Evolutionary conservation across 2,113 vertebrate species (phyloP), one percentile per base, ranked within the genome.

Genomic region (Heterotilapia buettikoferi): DNA sequence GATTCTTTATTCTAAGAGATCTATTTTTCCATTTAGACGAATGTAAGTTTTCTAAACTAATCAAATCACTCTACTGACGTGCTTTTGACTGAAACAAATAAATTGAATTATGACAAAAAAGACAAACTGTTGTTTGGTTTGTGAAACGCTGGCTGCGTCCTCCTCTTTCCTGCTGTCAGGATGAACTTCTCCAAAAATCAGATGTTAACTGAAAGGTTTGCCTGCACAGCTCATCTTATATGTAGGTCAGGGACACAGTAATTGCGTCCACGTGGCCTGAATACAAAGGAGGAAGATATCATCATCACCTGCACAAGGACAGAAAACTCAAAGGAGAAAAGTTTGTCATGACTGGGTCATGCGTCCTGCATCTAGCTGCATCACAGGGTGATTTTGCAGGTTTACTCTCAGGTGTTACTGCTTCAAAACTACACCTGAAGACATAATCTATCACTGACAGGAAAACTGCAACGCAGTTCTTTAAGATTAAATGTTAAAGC

Each of bases 11-110:
- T 86, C 59, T 84, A 76, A 90, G 40, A 94, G 47, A 66, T 94
- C 90, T 95, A 95, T 95, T 96, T 96, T 96, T 94, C 84, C 83
- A 94, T 92, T 90, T 87, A 87, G 93, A 94, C 80, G 90, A 95
- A 94, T 92, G 93, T 95, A 92, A 56, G 84, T 95, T 92, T 96
- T 95, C 89, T 84, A 90, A 78, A 4, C 45, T 19, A 26, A 86
- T 78, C 14, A n/a, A 82, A 88, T 85, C 10, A 80, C 80, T 87
- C 83, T 91, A 84, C 82, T 84, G 3, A 59, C 36, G 43, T 90
- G 82, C 92, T 88, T 92, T 82, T 83, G 80, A 92, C 76, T 85
- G 43, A 91, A 78, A 76, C 12, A 85, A 92, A 91, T 89, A 33
- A 85, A 93, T 91, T 38, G 53, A 76, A 90, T 47, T 19, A 89